Percentiles rank a stretch among this genome's conserved stretches.
These are phyloP conservation scores for Scleropages formosus DNA, from an alignment of 2,797 vertebrate genomes.

Conservation along the genomic window DNA sequence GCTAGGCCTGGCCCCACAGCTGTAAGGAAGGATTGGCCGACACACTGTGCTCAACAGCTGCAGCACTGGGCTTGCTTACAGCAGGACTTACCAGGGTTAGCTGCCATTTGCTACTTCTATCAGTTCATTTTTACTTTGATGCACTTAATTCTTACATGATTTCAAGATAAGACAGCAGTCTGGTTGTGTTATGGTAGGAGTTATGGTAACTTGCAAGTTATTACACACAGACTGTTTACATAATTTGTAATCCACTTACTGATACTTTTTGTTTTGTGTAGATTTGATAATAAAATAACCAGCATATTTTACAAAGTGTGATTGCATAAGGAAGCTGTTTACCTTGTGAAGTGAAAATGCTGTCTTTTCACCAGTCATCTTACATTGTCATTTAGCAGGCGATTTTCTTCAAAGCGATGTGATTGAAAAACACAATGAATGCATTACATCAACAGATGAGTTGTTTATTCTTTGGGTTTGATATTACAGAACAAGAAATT, in stretches of 20 bases:
- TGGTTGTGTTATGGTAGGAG: too few relatives aligned
- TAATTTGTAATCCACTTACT: conserved; percentile 12
- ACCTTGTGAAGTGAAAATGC: background rate
- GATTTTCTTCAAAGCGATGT: too few relatives aligned
- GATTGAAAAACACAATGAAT: too few relatives aligned
- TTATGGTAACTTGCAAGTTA: background rate
- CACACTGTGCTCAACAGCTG: background rate
- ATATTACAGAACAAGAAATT: too few relatives aligned
- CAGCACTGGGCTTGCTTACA: background rate
- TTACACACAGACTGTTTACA: conserved; percentile 3
- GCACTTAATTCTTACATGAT: background rate
- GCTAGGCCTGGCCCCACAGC: too few relatives aligned
- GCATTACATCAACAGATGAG: background rate
- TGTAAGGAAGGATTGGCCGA: too few relatives aligned
- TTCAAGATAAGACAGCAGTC: background rate
- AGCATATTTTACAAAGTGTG: background rate
- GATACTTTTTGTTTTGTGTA: background rate
- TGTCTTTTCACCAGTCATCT: background rate
- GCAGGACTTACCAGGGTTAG: background rate
- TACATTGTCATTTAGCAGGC: too few relatives aligned
- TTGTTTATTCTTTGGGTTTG: background rate
- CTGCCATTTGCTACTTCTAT: background rate
- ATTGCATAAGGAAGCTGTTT: background rate
- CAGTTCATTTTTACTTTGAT: background rate
- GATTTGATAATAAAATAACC: background rate